Evolutionary conservation across 2,888 invertebrate species (phyloP).

Genomic region (Caenorhabditis wallacei): DNA sequence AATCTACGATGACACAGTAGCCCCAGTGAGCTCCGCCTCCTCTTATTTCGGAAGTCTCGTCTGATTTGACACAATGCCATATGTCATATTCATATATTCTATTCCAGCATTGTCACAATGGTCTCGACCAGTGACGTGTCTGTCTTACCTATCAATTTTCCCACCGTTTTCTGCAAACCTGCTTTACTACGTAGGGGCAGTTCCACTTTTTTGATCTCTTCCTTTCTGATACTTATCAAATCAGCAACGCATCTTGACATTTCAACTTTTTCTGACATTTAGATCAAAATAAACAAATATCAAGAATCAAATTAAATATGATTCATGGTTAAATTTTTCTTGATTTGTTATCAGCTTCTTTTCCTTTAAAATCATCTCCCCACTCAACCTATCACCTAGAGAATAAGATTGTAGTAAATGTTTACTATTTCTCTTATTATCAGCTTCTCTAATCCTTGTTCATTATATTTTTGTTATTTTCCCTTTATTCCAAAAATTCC

Average conservation of each 20-base stretch:
- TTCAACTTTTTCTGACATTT: neutral
- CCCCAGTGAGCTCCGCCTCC: conserved; percentile 1
- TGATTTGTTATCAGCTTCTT: neutral
- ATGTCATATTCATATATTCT: conserved; percentile 9
- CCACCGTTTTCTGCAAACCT: conserved; percentile 8
- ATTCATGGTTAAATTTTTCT: neutral
- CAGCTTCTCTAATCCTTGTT: conserved; percentile 15
- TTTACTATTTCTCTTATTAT: conserved; percentile 10
- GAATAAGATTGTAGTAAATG: conserved; percentile 28
- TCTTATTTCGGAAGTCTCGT: conserved; percentile 28
- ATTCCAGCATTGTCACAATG: conserved; percentile 1
- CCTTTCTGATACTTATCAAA: neutral
- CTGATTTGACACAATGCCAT: neutral
- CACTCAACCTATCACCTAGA: neutral
- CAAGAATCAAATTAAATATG: neutral
- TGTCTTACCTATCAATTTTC: conserved; percentile 9
- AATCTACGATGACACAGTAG: conserved; percentile 56
- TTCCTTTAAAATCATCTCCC: neutral
- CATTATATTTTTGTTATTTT: too few relatives aligned
- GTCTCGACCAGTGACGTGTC: conserved; percentile 11
- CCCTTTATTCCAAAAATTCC: conserved; percentile 9
- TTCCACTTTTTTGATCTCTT: conserved; percentile 31
- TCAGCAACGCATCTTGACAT: conserved; percentile 8
- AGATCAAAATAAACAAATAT: neutral
- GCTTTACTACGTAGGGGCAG: neutral